Percentiles rank a stretch among this genome's conserved stretches.
Conservation (phyloP, 1,140 invertebrate genomes). For the Drosophila sucinea region DNA sequence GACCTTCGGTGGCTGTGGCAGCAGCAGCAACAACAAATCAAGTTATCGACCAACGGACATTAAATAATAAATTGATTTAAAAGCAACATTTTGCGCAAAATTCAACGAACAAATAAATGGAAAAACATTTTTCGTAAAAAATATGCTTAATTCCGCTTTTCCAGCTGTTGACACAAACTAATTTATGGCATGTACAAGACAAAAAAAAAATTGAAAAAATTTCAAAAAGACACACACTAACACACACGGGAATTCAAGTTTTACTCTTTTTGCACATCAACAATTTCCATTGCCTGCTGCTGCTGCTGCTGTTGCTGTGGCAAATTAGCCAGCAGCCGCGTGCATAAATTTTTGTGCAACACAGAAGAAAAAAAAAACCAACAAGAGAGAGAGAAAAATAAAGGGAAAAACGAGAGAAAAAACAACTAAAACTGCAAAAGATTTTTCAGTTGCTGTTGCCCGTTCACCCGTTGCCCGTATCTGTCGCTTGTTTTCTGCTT, state of each 20-base stretch:
- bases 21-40: conserved; percentile 29
- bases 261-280: conserved; percentile 71
- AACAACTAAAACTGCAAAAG: conserved; percentile 50
- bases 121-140: conserved; percentile 30
- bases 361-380: conserved; percentile 35
- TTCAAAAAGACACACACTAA: background rate
- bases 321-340: conserved; percentile 74
- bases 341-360: conserved; percentile 75
- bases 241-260: conserved; percentile 8
- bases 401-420: background rate
- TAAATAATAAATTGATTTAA: conserved; percentile 23
- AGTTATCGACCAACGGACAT: conserved; percentile 59
- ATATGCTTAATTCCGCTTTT: conserved; percentile 67
- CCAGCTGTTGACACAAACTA: conserved; percentile 74
- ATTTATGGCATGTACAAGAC: conserved; percentile 79
- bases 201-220: conserved; percentile 41
- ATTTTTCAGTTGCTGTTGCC: conserved; percentile 54
- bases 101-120: conserved; percentile 27
- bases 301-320: conserved; percentile 49
- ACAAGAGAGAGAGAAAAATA: conserved; percentile 22
- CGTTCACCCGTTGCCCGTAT: conserved; percentile 48
- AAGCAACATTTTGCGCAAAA: conserved; percentile 53
- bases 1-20: conserved; percentile 12
- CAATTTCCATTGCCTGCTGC: conserved; percentile 74
- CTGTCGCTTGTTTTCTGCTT: conserved; percentile 79